Evolutionary conservation across 2,113 vertebrate genomes (phyloP), one percentile per base, ranked within the genome.

Genomic region (Colinus virginianus): DNA sequence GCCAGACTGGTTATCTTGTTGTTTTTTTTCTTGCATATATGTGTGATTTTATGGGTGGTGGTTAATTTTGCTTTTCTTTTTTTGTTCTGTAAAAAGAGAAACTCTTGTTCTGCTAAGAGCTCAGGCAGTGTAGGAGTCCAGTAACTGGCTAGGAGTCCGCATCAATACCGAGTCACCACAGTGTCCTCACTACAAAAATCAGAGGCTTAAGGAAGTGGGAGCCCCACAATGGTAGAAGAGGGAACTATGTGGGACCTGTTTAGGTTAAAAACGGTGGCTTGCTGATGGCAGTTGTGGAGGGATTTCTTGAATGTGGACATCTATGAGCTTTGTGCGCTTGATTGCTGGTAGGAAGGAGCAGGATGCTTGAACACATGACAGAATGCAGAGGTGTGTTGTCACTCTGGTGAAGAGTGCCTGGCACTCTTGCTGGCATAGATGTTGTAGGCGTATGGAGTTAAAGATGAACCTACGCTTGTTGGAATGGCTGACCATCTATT

Each of bases 371-470:
- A 28, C 38, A 7, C 3, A 9, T 63, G 51, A 12, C 13, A 66
- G 36, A 28, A 19, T 34, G 49, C 48, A 56, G 61, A 84, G 32
- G 22, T 61, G 53, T 43, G 12, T 0, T 42, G 48, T 28, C n/a
- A 67, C 32, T 22, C 32, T 0, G 0, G 11, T 0, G 13, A 7
- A 49, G 16, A 43, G 34, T 58, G 38, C 55, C 58, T 17, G 20
- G 19, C 13, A 63, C 32, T 4, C 1, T 6, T 2, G 9, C 7
- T 66, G 53, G 36, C 25, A 4, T 9, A 9, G 20, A 2, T 0
- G 1, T 9, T 66, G 28, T 56, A 30, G 43, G 68, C 8, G 1
- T 11, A 6, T 8, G 45, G 48, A 90, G 25, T 64, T 46, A 45
- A 62, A 70, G 34, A 23, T 46, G 21, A 22, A 53, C 22, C 59